Conservation (phyloP, 1,140 invertebrate species). For the Drosophila kepulauana region DNA sequence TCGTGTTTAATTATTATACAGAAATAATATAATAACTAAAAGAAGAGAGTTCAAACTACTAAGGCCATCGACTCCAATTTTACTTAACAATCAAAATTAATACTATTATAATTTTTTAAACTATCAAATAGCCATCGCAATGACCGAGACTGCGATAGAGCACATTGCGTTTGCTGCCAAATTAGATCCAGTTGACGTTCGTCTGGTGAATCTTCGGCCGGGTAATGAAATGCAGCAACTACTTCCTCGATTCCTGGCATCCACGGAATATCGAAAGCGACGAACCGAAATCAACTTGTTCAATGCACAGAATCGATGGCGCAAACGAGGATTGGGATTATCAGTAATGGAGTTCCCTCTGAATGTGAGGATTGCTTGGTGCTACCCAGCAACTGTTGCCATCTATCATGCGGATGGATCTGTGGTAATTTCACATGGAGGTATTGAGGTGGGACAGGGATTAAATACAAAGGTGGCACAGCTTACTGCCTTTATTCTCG, state of each 20-base stretch:
- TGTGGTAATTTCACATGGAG: slow-evolving; percentile 89
- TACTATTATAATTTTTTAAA: slow-evolving; percentile 46
- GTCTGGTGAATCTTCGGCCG: slow-evolving; percentile 87
- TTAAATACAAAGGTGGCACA: slow-evolving; percentile 90
- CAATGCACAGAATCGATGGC: slow-evolving; percentile 89
- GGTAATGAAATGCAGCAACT: slow-evolving; percentile 82
- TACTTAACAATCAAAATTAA: slow-evolving; percentile 85
- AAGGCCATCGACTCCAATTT: too few species aligned
- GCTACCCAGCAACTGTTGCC: slow-evolving; percentile 86
- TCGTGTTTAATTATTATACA: too few species aligned
- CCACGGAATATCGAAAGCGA: slow-evolving; percentile 86
- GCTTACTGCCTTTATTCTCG: slow-evolving; percentile 90
- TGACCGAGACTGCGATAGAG: slow-evolving; percentile 92
- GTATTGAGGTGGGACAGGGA: slow-evolving; percentile 91
- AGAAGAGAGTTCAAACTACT: too few species aligned
- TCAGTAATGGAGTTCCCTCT: slow-evolving; percentile 87
- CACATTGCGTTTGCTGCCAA: slow-evolving; percentile 89
- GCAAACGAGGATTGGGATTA: slow-evolving; percentile 88
- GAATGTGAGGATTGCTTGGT: slow-evolving; percentile 85
- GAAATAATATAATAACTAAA: too few species aligned
- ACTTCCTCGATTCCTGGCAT: slow-evolving; percentile 57
- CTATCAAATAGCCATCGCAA: slow-evolving; percentile 86
- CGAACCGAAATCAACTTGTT: slow-evolving; percentile 86
- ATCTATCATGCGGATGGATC: slow-evolving; percentile 89
- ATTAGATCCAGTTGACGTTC: slow-evolving; percentile 89